Percentiles rank a stretch among this genome's conserved stretches.
These are phyloP conservation scores for Salarias fasciatus DNA, from an alignment of 2,797 vertebrate genomes.

Conservation along the genomic window DNA sequence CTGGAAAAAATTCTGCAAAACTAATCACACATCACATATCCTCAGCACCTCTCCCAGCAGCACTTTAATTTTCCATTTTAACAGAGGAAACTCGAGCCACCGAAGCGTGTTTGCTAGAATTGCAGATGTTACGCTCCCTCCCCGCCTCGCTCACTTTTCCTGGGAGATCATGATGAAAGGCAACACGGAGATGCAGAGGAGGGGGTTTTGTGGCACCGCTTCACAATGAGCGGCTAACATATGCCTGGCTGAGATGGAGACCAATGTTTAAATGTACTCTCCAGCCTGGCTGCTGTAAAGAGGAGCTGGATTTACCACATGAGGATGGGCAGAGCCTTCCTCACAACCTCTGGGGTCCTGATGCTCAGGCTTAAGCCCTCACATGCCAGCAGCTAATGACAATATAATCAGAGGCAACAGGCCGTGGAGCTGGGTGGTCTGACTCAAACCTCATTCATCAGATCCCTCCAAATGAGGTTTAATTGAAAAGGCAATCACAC, in stretches of 20 bases:
- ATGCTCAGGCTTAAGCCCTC: slow-evolving; percentile 35
- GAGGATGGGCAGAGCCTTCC: slow-evolving; percentile 37
- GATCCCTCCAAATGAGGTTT: slow-evolving; percentile 26
- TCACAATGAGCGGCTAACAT: slow-evolving; percentile 55
- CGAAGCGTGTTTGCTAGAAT: slow-evolving; percentile 73
- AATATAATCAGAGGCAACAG: slow-evolving; percentile 53
- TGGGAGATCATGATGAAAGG: slow-evolving; percentile 48
- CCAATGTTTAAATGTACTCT: slow-evolving; percentile 42
- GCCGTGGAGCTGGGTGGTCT: slow-evolving; percentile 65
- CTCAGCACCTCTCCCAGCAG: slow-evolving; percentile 62
- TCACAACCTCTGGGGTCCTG: slow-evolving; percentile 43
- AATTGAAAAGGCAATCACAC: slow-evolving; percentile 12
- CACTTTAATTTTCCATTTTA: slow-evolving; percentile 81
- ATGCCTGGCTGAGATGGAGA: slow-evolving; percentile 52
- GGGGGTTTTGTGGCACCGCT: slow-evolving; percentile 51
- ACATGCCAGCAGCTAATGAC: slow-evolving; percentile 54
- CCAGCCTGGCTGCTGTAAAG: slow-evolving; percentile 28
- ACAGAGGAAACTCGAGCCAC: slow-evolving; percentile 71
- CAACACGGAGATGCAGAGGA: slow-evolving; percentile 37
- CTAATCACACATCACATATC: slow-evolving; percentile 75
- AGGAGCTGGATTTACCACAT: slow-evolving; percentile 35
- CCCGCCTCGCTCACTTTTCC: slow-evolving; percentile 50
- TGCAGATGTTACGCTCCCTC: slow-evolving; percentile 75
- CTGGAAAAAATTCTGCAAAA: slow-evolving; percentile 80
- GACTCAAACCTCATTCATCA: slow-evolving; percentile 43